Evolutionary conservation across 2,888 invertebrate genomes (phyloP), one percentile per base, ranked within the genome.

Genomic region (Pammene aurita): DNA sequence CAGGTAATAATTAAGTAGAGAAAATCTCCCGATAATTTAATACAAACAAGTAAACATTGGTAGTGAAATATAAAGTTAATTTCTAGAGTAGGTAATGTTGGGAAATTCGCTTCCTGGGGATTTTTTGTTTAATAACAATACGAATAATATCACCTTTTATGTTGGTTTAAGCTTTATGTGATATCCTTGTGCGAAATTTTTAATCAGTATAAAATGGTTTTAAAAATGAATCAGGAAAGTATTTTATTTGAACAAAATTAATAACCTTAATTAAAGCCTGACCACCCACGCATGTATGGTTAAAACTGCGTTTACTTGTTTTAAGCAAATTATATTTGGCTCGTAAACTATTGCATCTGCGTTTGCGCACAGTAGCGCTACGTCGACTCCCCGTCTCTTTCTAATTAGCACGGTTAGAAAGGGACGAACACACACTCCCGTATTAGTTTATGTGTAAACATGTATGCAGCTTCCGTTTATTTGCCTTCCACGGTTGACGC

Each of bases 391-490:
- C 1, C 11, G 42, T 42, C 42, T 13, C 10, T 42, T 4, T 42
- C 38, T 38, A 38, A 38, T 38, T 38, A 38, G 11, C 10, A 42
- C 42, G 11, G 42, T 11, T 11, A 5, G 42, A 42, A 42, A 42
- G 13, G 11, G 42, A 42, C 14, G 46, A 6, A 5, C 13, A 13
- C 13, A 44, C 4, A 44, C 35, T 56, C 14, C 57, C 18, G 57
- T 57, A 26, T 42, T 58, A 44, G 57, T 58, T 58, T 58, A 58
- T 26, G 41, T 42, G 38, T 26, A 18, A 38, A 44, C 7, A 42
- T 38, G 26, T 41, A 48, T 34, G 57, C 60, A 34, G 46, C 60
- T 48, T 60, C 61, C 38, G 61, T 50, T 61, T 61, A 61, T 61
- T 61, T 61, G 61, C 48, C 16, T n/a, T 46, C 38, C 14, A 5